Base-by-base conservation (phyloP, 2,113 vertebrate species). In the Pongo pygmaeus region DNA sequence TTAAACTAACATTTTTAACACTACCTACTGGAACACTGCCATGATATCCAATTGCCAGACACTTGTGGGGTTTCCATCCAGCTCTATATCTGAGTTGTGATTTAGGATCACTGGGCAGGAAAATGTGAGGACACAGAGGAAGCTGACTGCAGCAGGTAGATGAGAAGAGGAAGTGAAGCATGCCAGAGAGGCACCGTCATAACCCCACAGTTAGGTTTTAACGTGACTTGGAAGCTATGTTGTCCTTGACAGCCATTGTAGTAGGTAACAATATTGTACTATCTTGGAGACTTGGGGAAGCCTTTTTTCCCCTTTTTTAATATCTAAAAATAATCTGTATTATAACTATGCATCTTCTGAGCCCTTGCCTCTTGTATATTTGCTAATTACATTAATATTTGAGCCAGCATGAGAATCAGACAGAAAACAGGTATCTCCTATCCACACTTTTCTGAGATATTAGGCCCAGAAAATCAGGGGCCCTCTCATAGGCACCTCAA, bases 241-340 rank as follows among this genome's bases (percentile, higher is more conserved):
- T 87, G 22, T 89, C 12, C 77, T 90, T 90, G 57, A 91, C 50
- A 88, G 46, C 88, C 87, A 48, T 46, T 88, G 84, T 77, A 90
- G 80, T 97, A 98, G 97, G 77, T 96, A 94, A 96, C 84, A 30
- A 96, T 90, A 35, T 95, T 97, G 91, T 57, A 92, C 81, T 91
- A 72, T 48, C 91, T 85, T 94, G 92, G 40, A 59, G 35, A 94
- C 79, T 92, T 84, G 55, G 35, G 38, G 14, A 84, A 38, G 5
- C 3, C 6, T 20, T 91, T 67, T 79, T 48, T 13, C 7, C 9
- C 2, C 22, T 38, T 81, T 81, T 64, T 20, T 6, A 88, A 77
- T 93, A 67, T 92, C 35, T 32, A 50, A 97, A 80, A 13, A 87
- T 91, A 87, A 94, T 89, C 78, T 84, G 8, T 25, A 78, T 17